A percentile compares a stretch with the other conserved stretches of the same genome.
Conservation (phyloP, 2,797 vertebrate species). For the Eurystomus glaucurus region DNA sequence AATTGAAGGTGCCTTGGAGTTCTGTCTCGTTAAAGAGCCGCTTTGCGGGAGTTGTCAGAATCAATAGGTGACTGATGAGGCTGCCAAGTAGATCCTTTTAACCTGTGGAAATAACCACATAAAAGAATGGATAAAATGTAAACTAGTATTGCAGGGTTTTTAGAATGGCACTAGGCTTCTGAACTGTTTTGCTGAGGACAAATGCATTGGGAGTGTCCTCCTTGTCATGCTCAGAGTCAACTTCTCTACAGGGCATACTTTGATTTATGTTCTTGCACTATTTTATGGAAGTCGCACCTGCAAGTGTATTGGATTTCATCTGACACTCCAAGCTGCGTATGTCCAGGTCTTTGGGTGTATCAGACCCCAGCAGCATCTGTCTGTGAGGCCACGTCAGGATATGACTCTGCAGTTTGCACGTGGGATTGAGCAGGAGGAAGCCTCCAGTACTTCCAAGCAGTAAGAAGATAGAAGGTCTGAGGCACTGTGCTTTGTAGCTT, state of each 20-base stretch:
- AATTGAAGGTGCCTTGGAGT: not conserved
- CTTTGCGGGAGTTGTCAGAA: not conserved
- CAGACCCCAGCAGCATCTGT: not conserved
- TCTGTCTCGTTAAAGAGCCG: not conserved
- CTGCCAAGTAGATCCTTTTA: not conserved
- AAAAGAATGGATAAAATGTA: not conserved
- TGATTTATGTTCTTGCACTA: not conserved
- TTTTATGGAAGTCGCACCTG: not conserved
- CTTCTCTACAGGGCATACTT: not conserved
- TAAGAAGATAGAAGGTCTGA: not conserved
- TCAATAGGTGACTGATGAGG: not conserved
- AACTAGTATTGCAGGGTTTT: not conserved
- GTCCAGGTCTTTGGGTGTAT: not conserved
- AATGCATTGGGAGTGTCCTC: not conserved
- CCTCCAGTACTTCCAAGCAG: not conserved
- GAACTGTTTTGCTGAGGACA: not conserved
- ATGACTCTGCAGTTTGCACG: rapidly evolving
- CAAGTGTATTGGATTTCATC: not conserved
- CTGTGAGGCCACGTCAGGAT: not conserved
- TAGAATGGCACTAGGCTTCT: not conserved
- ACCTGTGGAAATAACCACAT: not conserved
- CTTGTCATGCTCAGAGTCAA: not conserved
- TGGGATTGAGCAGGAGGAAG: not conserved
- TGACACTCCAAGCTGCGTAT: not conserved
- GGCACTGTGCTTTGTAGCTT: not conserved